These are phyloP conservation scores for Euplexia lucipara DNA, from an alignment of 2,888 invertebrate species.

Conservation along the genomic window DNA sequence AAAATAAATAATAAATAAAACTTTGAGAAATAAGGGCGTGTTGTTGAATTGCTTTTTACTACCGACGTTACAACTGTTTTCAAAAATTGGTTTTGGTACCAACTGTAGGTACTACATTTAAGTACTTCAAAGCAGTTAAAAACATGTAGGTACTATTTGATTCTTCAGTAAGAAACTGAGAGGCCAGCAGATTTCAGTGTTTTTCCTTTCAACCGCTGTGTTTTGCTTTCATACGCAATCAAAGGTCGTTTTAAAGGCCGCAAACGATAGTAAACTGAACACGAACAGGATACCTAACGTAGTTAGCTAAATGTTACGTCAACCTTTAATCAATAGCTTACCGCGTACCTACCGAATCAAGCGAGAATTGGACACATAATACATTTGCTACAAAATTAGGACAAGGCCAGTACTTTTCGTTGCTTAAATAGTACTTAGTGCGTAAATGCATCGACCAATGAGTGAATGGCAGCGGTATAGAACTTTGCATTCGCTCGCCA, in stretches of 20 bases:
- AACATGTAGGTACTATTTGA: background rate
- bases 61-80: background rate
- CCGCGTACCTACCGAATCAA: slow-evolving; percentile 47
- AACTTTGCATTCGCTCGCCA: slow-evolving; percentile 63
- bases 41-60: background rate
- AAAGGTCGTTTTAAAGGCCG: slow-evolving; percentile 51
- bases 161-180: slow-evolving; percentile 6
- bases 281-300: slow-evolving; percentile 31
- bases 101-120: background rate
- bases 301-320: slow-evolving; percentile 27
- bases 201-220: slow-evolving; percentile 26
- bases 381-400: slow-evolving; percentile 59
- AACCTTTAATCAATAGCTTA: slow-evolving; percentile 43
- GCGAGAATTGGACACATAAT: slow-evolving; percentile 55
- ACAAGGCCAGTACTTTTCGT: slow-evolving; percentile 63
- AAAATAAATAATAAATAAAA: too few relatives aligned
- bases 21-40: too few relatives aligned
- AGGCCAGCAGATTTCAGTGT: slow-evolving; percentile 16
- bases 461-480: slow-evolving; percentile 47
- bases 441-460: slow-evolving; percentile 62
- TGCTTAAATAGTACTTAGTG: slow-evolving; percentile 63
- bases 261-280: slow-evolving; percentile 34
- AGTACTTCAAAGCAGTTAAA: background rate
- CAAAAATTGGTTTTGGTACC: background rate
- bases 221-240: slow-evolving; percentile 34